Evolutionary conservation across 1,140 invertebrate genomes (phyloP).

Genomic region (Ctenoplectra terminalis): DNA sequence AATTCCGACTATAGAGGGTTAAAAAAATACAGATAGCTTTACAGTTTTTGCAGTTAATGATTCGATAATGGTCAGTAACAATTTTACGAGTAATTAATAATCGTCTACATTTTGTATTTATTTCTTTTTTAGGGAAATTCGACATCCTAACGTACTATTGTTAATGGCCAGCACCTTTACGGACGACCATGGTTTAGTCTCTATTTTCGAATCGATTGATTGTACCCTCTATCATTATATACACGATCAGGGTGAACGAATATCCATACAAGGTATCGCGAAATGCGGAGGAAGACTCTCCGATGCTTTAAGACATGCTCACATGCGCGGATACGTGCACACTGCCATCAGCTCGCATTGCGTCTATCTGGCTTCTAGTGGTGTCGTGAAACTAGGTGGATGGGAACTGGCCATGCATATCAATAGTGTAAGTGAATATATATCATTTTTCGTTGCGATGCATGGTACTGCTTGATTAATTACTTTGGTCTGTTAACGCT

Average conservation of each 20-base stretch:
- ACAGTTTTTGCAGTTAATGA: not conserved
- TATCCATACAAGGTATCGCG: slow-evolving; percentile 68
- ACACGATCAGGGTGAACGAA: slow-evolving; percentile 72
- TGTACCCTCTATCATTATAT: slow-evolving; percentile 75
- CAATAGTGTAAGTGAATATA: slow-evolving; percentile 62
- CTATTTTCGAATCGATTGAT: slow-evolving; percentile 73
- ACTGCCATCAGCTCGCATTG: slow-evolving; percentile 73
- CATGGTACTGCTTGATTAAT: not conserved
- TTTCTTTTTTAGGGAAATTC: slow-evolving; percentile 68
- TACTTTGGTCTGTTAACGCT: no score
- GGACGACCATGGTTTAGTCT: slow-evolving; percentile 69
- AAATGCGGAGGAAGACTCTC: slow-evolving; percentile 70
- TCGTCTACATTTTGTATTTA: not conserved
- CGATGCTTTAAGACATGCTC: slow-evolving; percentile 70
- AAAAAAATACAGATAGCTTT: not conserved
- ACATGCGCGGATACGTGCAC: slow-evolving; percentile 74
- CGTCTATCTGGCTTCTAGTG: slow-evolving; percentile 70
- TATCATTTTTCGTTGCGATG: not conserved
- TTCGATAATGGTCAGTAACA: not conserved
- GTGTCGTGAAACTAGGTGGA: slow-evolving; percentile 73
- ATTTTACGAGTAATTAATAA: not conserved
- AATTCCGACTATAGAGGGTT: no score
- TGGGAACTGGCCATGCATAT: slow-evolving; percentile 72
- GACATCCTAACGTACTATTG: slow-evolving; percentile 73
- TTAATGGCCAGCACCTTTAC: slow-evolving; percentile 73